Evolutionary conservation across 2,113 vertebrate species (phyloP).

Genomic region (Turdus rufiventris): DNA sequence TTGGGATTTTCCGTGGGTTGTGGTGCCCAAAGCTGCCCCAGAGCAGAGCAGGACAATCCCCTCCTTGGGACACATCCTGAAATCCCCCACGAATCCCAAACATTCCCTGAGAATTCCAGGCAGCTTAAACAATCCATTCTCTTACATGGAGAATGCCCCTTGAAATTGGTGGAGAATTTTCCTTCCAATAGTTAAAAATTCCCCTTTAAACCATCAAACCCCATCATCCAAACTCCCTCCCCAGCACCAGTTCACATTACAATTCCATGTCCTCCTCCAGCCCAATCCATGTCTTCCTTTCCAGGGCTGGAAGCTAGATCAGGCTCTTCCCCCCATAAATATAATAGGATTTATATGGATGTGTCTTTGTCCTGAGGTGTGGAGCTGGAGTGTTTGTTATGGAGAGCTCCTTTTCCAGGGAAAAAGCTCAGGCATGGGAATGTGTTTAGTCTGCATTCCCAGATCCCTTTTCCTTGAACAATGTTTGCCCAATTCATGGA

Average conservation of each 20-base stretch:
- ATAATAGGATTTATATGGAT: not conserved
- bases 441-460: slow-evolving; percentile 36
- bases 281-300: not conserved
- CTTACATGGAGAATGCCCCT: not conserved
- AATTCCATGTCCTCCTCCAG: not conserved
- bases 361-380: slow-evolving; percentile 25
- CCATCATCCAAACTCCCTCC: not conserved
- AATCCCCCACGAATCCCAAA: accelerated
- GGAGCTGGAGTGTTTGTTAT: not conserved
- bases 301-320: not conserved
- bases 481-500: not conserved
- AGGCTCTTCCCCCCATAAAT: not conserved
- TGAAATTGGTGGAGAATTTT: too few relatives aligned
- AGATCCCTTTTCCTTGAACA: slow-evolving; percentile 16
- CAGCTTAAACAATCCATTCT: not conserved
- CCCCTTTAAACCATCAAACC: not conserved
- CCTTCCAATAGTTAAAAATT: not conserved
- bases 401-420: slow-evolving; percentile 25
- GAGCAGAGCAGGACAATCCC: not conserved
- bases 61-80: accelerated
- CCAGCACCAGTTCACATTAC: accelerated
- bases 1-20: not conserved
- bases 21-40: not conserved
- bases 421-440: slow-evolving; percentile 26
- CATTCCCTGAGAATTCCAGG: not conserved